These are phyloP conservation scores for Asobara japonica DNA, from an alignment of 1,140 invertebrate genomes.

Conservation along the genomic window DNA sequence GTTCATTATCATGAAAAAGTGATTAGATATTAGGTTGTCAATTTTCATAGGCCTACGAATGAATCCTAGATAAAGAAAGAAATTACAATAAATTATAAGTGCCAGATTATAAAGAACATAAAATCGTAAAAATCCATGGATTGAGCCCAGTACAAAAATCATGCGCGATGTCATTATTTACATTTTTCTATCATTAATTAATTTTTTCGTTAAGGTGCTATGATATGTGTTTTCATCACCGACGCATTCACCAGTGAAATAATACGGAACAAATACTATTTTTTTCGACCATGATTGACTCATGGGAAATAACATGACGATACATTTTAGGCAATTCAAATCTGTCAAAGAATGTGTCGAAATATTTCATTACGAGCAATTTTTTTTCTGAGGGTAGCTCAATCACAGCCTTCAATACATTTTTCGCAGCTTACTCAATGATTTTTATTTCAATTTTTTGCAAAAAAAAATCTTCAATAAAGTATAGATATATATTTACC, in stretches of 20 bases:
- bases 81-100: conserved; percentile 27
- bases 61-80: neutral
- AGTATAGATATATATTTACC: too few species aligned
- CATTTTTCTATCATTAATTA: neutral
- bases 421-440: too few species aligned
- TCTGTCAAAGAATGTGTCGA: too few species aligned
- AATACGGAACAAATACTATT: neutral
- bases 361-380: too few species aligned
- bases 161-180: neutral
- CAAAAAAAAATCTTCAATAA: too few species aligned
- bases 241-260: neutral
- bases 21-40: conserved; percentile 22
- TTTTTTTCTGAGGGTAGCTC: too few species aligned
- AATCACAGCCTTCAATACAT: too few species aligned
- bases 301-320: too few species aligned
- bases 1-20: conserved; percentile 20
- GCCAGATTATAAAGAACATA: conserved; percentile 25
- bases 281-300: neutral
- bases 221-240: neutral
- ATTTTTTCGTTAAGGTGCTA: neutral
- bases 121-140: conserved; percentile 2
- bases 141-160: conserved; percentile 7
- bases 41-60: conserved; percentile 32
- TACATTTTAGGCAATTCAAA: too few species aligned
- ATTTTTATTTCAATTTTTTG: too few species aligned